Percentiles rank a stretch among this genome's conserved stretches.
Evolutionary conservation across 37 sponge, comb jelly and placozoan genomes (phyloP).

Genomic region (Haliclona indistincta): DNA sequence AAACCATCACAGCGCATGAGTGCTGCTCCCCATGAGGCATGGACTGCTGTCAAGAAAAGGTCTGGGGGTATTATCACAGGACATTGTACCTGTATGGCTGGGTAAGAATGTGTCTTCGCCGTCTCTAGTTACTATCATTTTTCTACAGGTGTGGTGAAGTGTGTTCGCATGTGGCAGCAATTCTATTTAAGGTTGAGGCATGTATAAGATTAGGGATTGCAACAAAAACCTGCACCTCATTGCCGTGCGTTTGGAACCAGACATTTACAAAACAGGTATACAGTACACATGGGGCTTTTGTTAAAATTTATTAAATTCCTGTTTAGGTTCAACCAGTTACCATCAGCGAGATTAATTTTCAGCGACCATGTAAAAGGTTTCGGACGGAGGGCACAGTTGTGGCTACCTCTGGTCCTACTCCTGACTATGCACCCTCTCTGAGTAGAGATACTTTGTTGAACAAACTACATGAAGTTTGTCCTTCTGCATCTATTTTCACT

Average conservation of each 20-base stretch:
- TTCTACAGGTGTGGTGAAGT: slow-evolving; percentile 12
- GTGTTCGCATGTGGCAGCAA: slow-evolving; percentile 26
- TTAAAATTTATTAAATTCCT: not conserved
- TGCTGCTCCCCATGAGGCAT: slow-evolving; percentile 16
- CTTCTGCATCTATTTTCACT: slow-evolving; percentile 6
- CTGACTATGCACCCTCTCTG: not conserved
- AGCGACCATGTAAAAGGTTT: not conserved
- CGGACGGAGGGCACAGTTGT: too few species aligned
- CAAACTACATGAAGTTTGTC: not conserved
- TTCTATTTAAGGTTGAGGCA: slow-evolving; percentile 29
- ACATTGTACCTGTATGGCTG: slow-evolving; percentile 24
- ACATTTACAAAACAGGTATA: not conserved
- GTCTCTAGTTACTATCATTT: not conserved
- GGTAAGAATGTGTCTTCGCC: not conserved
- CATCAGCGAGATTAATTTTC: not conserved
- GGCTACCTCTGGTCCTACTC: not conserved
- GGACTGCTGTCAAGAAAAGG: slow-evolving; percentile 8
- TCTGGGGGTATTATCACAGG: slow-evolving; percentile 13
- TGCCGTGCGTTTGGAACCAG: not conserved
- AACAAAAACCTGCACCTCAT: not conserved
- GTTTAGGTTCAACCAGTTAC: not conserved
- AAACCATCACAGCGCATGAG: slow-evolving; percentile 13
- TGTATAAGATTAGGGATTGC: not conserved
- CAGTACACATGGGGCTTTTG: not conserved
- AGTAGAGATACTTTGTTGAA: slow-evolving; percentile 8